These are phyloP conservation scores for Ctenopoma multispine DNA, from an alignment of 2,797 vertebrate genomes.

Conservation along the genomic window DNA sequence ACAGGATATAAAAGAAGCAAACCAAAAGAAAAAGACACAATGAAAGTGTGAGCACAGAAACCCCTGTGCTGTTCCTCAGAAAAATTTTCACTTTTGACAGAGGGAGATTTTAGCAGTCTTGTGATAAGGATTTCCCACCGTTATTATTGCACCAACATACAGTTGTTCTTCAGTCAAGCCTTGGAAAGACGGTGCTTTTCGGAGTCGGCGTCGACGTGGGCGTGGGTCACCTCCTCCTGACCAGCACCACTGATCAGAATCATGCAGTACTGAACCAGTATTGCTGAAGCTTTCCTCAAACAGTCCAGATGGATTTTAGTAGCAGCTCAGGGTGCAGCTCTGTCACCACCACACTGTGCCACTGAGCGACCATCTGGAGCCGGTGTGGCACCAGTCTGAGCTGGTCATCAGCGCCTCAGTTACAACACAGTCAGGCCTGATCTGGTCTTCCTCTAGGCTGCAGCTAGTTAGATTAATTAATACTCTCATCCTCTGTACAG, in stretches of 20 bases:
- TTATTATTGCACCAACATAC: not conserved
- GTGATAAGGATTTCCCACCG: not conserved
- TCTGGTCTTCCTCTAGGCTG: conserved; percentile 13
- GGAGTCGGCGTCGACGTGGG: not conserved
- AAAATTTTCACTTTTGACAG: conserved; percentile 10
- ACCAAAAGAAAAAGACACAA: too few relatives aligned
- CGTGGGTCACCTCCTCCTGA: conserved; percentile 22
- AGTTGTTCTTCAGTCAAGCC: not conserved
- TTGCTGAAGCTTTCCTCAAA: conserved; percentile 26
- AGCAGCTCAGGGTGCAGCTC: conserved; percentile 47
- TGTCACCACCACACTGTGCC: conserved; percentile 38
- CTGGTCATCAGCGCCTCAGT: conserved; percentile 25
- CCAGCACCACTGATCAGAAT: conserved; percentile 12
- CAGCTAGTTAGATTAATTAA: conserved; percentile 12
- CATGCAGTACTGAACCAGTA: conserved; percentile 27
- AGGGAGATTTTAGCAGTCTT: conserved; percentile 17
- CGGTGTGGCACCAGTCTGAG: conserved; percentile 21
- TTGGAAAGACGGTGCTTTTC: not conserved
- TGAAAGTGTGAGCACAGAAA: conserved; percentile 24
- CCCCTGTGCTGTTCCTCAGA: conserved; percentile 20
- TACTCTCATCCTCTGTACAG: not conserved
- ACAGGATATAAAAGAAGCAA: too few relatives aligned
- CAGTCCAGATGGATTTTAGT: conserved; percentile 68
- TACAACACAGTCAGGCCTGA: conserved; percentile 18
- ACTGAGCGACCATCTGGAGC: conserved; percentile 71